phyloP scores from a whole-genome alignment of 2,888 invertebrate genomes.

The Uropetala carovei region DNA sequence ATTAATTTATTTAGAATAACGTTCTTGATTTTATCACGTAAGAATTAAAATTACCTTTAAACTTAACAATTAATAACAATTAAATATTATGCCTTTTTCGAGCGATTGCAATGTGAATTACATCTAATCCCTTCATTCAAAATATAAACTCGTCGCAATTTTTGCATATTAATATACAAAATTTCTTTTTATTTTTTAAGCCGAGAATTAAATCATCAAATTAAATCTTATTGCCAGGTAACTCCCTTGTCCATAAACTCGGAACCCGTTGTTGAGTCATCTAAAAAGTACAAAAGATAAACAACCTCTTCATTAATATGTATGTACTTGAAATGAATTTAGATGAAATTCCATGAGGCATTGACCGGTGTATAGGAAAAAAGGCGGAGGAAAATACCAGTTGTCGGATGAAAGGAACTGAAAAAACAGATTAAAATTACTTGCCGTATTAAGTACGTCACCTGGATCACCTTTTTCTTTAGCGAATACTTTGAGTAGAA shows the following conservation, averaged over 20 bases:
- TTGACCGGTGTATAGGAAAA: not conserved
- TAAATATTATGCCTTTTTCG: too few relatives aligned
- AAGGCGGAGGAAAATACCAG: not conserved
- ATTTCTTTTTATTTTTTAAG: not conserved
- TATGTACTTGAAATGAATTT: slow-evolving; percentile 19
- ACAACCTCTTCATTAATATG: not conserved
- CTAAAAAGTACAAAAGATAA: slow-evolving; percentile 19
- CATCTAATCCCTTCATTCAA: too few relatives aligned
- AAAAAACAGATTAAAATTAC: not conserved
- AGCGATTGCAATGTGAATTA: too few relatives aligned
- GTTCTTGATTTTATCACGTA: too few relatives aligned
- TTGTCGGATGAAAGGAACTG: not conserved
- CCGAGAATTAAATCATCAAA: not conserved
- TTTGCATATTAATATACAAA: not conserved
- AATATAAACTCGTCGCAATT: too few relatives aligned
- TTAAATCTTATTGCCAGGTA: slow-evolving; percentile 4
- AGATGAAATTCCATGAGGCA: not conserved
- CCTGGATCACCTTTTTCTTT: not conserved
- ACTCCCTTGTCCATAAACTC: slow-evolving; percentile 14
- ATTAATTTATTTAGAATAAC: too few relatives aligned
- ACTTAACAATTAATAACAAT: too few relatives aligned
- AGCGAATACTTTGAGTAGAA: not conserved
- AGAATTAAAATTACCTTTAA: too few relatives aligned
- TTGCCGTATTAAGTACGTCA: not conserved
- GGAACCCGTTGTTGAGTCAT: slow-evolving; percentile 32